A percentile compares a stretch with the other conserved stretches of the same genome.
phyloP scores from a whole-genome alignment of 1,140 invertebrate species.

The Leptonema lineaticorne region DNA sequence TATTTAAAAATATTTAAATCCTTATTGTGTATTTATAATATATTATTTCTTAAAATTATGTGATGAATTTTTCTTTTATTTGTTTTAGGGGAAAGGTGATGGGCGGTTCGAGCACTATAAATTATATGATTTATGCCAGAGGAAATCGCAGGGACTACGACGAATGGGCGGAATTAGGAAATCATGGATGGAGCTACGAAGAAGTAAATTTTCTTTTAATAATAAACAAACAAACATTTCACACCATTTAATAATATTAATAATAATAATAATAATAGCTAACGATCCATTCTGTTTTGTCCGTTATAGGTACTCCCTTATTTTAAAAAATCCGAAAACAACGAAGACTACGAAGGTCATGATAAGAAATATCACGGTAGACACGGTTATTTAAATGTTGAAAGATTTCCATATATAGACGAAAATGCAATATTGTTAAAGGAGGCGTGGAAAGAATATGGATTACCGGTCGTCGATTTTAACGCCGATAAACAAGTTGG shows the following conservation, averaged over 20 bases:
- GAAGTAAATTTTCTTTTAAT: constrained; percentile 55
- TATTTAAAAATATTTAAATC: too few species aligned
- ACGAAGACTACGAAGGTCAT: constrained; percentile 55
- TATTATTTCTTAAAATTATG: too few species aligned
- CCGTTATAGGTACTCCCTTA: constrained; percentile 67
- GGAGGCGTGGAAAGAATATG: constrained; percentile 62
- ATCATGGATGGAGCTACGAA: constrained; percentile 79
- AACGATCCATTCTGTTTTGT: constrained; percentile 12
- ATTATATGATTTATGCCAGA: constrained; percentile 79
- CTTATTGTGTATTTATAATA: too few species aligned
- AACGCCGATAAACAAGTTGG: constrained; percentile 60
- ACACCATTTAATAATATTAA: background rate
- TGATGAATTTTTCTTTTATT: constrained; percentile 9
- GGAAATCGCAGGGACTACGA: constrained; percentile 77
- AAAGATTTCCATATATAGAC: constrained; percentile 63
- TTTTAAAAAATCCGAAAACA: constrained; percentile 78
- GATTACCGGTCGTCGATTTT: constrained; percentile 57
- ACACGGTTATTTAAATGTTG: constrained; percentile 63
- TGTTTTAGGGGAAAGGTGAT: constrained; percentile 58
- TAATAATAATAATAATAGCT: too few species aligned
- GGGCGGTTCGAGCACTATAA: constrained; percentile 74
- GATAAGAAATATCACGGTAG: constrained; percentile 58
- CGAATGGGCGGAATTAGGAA: constrained; percentile 64
- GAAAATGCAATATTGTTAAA: constrained; percentile 57
- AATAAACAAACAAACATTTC: too few species aligned